Evolutionary conservation across 2,797 vertebrate genomes (phyloP).

Genomic region (Propithecus perrieri): DNA sequence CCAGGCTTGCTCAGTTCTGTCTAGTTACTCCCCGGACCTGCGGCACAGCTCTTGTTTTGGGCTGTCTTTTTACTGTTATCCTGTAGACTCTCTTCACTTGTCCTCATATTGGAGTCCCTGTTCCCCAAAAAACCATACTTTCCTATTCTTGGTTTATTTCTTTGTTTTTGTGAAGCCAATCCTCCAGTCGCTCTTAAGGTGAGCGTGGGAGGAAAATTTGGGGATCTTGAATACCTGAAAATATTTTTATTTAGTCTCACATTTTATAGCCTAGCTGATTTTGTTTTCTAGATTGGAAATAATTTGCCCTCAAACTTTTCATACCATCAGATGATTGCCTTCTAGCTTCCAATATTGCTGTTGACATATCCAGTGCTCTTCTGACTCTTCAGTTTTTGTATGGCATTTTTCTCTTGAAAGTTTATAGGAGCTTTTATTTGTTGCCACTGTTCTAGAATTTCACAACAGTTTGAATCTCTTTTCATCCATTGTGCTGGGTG

Average conservation of each 20-base stretch:
- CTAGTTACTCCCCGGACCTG: background rate
- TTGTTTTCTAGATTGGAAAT: conserved; percentile 1
- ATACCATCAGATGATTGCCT: background rate
- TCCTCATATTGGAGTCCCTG: background rate
- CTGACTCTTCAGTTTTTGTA: background rate
- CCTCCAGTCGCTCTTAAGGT: background rate
- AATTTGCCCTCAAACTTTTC: background rate
- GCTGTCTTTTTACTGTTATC: too few species aligned
- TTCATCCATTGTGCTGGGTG: background rate
- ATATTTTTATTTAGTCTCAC: background rate
- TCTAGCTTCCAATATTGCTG: background rate
- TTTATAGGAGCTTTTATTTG: background rate
- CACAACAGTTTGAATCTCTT: background rate
- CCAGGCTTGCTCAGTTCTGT: background rate
- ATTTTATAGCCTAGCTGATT: background rate
- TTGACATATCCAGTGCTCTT: background rate
- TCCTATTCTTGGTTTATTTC: background rate
- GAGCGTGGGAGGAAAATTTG: background rate
- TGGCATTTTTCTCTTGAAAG: background rate
- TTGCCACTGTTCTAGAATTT: background rate
- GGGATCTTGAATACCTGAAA: background rate
- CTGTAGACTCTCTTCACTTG: background rate
- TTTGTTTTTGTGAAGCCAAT: background rate
- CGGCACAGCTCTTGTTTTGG: background rate
- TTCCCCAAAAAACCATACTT: background rate